Conservation (phyloP, 2,888 invertebrate species). For the Fissipunctia ypsillon region DNA sequence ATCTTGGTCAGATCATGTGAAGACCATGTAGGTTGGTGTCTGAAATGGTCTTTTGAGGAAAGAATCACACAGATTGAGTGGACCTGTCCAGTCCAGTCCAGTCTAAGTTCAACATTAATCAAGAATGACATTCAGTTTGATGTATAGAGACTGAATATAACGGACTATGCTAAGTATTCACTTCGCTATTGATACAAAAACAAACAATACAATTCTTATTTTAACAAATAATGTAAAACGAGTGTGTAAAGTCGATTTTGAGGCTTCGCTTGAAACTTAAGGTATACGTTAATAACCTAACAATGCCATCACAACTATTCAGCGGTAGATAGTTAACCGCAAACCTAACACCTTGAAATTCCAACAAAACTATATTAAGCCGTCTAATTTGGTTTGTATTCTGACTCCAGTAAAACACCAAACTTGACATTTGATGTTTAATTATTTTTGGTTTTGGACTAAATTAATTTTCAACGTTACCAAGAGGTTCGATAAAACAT, state of each 20-base stretch:
- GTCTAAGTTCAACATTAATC: no score
- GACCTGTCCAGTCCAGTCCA: no score
- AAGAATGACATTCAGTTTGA: no score
- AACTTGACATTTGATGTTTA: conserved; percentile 25
- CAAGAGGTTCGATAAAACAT: neutral
- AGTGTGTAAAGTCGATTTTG: neutral
- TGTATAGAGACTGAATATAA: neutral
- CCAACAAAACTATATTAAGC: conserved; percentile 46
- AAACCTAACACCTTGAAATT: conserved; percentile 51
- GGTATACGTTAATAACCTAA: conserved; percentile 30
- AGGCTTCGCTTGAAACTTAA: conserved; percentile 7
- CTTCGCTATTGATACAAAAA: neutral
- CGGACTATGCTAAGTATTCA: neutral
- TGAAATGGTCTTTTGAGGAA: no score
- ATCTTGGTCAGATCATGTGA: no score
- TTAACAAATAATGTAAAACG: neutral
- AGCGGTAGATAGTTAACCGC: conserved; percentile 39
- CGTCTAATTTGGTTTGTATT: conserved; percentile 38
- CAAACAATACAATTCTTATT: neutral
- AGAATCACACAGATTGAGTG: no score
- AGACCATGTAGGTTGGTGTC: no score
- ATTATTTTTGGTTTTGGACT: conserved; percentile 16
- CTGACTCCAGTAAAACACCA: conserved; percentile 16
- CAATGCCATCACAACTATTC: conserved; percentile 23
- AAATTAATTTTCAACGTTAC: neutral